Percentiles rank a stretch among this genome's conserved stretches.
Evolutionary conservation across 2,797 vertebrate species (phyloP).

Genomic region (Muraenolepis orangiensis): DNA sequence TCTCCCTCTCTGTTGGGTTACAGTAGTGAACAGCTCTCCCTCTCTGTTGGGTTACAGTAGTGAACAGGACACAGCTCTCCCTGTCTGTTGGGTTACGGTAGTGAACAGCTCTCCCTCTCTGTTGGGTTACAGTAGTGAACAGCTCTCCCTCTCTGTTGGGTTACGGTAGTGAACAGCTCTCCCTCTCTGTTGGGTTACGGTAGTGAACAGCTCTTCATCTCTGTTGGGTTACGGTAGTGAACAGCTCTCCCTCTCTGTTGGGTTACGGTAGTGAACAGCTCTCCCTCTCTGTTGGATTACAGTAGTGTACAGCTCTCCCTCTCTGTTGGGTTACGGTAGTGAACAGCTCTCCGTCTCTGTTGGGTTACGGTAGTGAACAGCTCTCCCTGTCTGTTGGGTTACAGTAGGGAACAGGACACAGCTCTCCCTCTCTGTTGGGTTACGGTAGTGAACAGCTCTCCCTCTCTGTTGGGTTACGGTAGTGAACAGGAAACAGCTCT

Average conservation of each 20-base stretch:
- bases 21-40: background rate
- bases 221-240: no score
- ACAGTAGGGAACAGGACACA: background rate
- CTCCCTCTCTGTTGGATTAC: no score
- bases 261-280: background rate
- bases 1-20: background rate
- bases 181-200: background rate
- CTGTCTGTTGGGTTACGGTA: background rate
- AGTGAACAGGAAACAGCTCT: background rate
- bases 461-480: background rate
- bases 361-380: no score
- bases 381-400: background rate
- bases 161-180: background rate
- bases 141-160: background rate
- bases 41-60: background rate
- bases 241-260: background rate
- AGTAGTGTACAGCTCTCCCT: no score
- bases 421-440: background rate
- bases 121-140: no score
- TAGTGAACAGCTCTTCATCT: no score
- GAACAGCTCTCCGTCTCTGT: no score
- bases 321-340: background rate
- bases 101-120: no score
- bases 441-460: background rate
- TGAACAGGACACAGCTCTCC: background rate